Conservation (phyloP, 2,888 invertebrate genomes). For the Adelognathus sp. region DNA sequence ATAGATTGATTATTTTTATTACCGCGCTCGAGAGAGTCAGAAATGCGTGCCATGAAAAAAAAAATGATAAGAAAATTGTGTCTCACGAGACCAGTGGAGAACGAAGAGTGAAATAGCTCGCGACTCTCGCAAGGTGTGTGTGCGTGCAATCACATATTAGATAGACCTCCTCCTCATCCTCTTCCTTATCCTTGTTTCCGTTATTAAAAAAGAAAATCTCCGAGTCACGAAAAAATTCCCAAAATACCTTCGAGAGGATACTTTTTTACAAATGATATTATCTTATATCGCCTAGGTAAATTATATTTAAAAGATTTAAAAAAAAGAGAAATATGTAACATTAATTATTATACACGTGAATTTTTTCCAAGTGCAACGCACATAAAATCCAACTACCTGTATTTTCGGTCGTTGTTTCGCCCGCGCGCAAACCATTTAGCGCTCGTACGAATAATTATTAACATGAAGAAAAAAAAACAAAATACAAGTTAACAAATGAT, state of each 20-base stretch:
- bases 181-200: conserved; percentile 14
- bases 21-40: conserved; percentile 54
- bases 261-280: conserved; percentile 71
- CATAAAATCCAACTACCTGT: conserved; percentile 75
- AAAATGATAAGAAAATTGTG: conserved; percentile 32
- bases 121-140: conserved; percentile 54
- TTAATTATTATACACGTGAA: conserved; percentile 72
- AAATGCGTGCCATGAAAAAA: conserved; percentile 22
- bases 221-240: conserved; percentile 60
- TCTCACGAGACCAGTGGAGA: conserved; percentile 33
- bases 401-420: conserved; percentile 73
- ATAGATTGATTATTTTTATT: conserved; percentile 76
- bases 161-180: conserved; percentile 29
- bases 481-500: conserved; percentile 77
- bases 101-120: conserved; percentile 46
- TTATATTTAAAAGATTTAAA: conserved; percentile 45
- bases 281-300: conserved; percentile 64
- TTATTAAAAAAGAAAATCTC: conserved; percentile 39
- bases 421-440: conserved; percentile 65
- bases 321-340: conserved; percentile 59
- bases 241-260: conserved; percentile 66
- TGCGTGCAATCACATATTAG: conserved; percentile 57
- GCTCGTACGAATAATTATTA: conserved; percentile 73
- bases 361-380: conserved; percentile 78
- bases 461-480: too few relatives aligned